Evolutionary conservation across 2,888 invertebrate species (phyloP).

Genomic region (Brachynemurus nebulosus): DNA sequence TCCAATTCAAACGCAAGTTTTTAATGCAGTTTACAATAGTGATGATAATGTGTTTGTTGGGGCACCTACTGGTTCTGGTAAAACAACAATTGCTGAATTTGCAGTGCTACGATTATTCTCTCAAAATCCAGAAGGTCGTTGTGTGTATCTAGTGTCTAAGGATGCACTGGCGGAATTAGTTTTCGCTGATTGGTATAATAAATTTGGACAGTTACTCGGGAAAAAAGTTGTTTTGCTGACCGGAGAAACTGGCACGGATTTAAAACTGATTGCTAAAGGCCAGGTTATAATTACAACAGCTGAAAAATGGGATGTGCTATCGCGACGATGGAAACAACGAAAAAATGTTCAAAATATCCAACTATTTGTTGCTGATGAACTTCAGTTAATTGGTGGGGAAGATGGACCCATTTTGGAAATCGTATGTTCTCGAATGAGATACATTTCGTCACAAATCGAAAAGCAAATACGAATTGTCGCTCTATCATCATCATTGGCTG

Average conservation of each 20-base stretch:
- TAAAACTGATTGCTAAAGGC: slow-evolving; percentile 82
- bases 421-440: slow-evolving; percentile 83
- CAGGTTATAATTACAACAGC: slow-evolving; percentile 95
- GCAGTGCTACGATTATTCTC: slow-evolving; percentile 79
- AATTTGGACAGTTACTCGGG: slow-evolving; percentile 67
- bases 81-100: slow-evolving; percentile 92
- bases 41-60: slow-evolving; percentile 97
- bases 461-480: slow-evolving; percentile 86
- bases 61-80: slow-evolving; percentile 82
- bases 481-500: slow-evolving; percentile 82
- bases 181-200: slow-evolving; percentile 83
- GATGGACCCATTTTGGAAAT: slow-evolving; percentile 90
- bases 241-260: slow-evolving; percentile 94
- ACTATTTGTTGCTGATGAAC: slow-evolving; percentile 90
- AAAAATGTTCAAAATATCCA: slow-evolving; percentile 97
- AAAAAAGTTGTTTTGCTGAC: slow-evolving; percentile 84
- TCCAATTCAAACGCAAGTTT: slow-evolving; percentile 98
- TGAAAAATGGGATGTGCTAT: slow-evolving; percentile 98
- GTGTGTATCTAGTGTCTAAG: slow-evolving; percentile 87
- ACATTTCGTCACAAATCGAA: slow-evolving; percentile 90
- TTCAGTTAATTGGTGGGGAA: slow-evolving; percentile 80
- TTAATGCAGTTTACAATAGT: slow-evolving; percentile 95
- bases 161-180: slow-evolving; percentile 83
- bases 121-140: slow-evolving; percentile 59
- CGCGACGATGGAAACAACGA: slow-evolving; percentile 95